Base-by-base conservation (phyloP, 2,113 vertebrate species). In the Gallinago media region DNA sequence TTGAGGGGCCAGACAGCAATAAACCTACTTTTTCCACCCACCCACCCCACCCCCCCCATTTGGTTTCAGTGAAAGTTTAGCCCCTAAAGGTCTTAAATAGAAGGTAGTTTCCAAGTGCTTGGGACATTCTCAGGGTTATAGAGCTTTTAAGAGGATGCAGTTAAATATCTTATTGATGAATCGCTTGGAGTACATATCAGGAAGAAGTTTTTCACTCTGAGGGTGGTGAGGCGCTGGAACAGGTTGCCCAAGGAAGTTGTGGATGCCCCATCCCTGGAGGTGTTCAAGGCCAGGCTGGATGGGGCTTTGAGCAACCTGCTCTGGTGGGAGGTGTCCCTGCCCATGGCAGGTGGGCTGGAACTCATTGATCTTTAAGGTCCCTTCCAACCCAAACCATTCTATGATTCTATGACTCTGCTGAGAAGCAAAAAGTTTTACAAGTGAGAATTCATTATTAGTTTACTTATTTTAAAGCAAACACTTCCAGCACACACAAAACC, bases 391-490 rank as follows among this genome's bases (percentile, higher is more conserved):
- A 26, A 61, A 38, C 34, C 59, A 38, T 38, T 61, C 59, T 26
- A 17, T 5, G 22, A 59, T 59, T 22, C n/a, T 23, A 16, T 61
- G 58, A 25, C 56, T 68, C 13, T 36, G 10, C 40, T 67, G 46
- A 58, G 47, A 76, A 63, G 50, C 29, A 1, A 21, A 92, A 50
- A 11, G 55, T 25, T 86, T 88, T 63, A 66, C 42, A 77, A 79
- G 27, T 42, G 55, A 70, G 8, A 22, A 27, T 72, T 86, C 38
- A 32, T 76, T 36, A 34, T 62, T 65, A 8, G 6, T 80, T 92
- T 72, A 58, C 70, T 75, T 91, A 67, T 56, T 85, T 75, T 15
- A 92, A 95, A 89, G 50, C 32, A 81, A 94, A 96, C 25, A 40
- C 27, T 52, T 88, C 58, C 75, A 55, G 55, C 3, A 4, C 42